Percentiles rank a stretch among this genome's conserved stretches.
Evolutionary conservation across 1,140 invertebrate genomes (phyloP).

Genomic region (Trichogramma pretiosum): DNA sequence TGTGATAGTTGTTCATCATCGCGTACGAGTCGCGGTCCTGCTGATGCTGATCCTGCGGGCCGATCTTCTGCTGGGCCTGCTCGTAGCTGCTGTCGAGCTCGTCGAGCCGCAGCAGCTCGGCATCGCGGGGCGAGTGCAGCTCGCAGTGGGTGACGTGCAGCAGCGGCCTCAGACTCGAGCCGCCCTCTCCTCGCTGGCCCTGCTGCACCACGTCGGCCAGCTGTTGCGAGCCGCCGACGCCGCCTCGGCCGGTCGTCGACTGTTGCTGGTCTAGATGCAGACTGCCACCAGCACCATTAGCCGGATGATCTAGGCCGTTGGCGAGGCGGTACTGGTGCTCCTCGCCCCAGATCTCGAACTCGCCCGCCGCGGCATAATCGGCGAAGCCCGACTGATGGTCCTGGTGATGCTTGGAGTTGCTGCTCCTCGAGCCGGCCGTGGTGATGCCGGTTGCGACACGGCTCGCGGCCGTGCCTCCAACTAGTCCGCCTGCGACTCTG

Average conservation of each 20-base stretch:
- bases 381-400: constrained; percentile 33
- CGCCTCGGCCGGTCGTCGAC: constrained; percentile 14
- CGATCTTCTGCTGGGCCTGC: constrained; percentile 27
- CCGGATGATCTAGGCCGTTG: constrained; percentile 37
- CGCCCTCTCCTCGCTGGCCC: constrained; percentile 40
- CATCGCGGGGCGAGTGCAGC: constrained; percentile 41
- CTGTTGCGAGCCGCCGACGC: constrained; percentile 16
- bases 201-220: no score
- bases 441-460: no score
- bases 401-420: no score
- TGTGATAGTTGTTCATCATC: constrained; percentile 45
- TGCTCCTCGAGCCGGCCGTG: no score
- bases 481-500: constrained; percentile 10
- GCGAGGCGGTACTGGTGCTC: constrained; percentile 32
- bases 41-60: constrained; percentile 31
- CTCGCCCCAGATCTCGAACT: constrained; percentile 45
- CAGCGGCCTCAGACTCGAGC: constrained; percentile 39
- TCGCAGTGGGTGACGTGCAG: constrained; percentile 44
- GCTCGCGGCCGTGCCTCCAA: no score
- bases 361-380: constrained; percentile 43
- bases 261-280: constrained; percentile 31
- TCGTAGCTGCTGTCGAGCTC: constrained; percentile 37
- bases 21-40: constrained; percentile 37
- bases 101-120: constrained; percentile 40
- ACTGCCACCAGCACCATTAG: constrained; percentile 22